phyloP scores from a whole-genome alignment of 2,888 invertebrate genomes.

The Thumatha senex region DNA sequence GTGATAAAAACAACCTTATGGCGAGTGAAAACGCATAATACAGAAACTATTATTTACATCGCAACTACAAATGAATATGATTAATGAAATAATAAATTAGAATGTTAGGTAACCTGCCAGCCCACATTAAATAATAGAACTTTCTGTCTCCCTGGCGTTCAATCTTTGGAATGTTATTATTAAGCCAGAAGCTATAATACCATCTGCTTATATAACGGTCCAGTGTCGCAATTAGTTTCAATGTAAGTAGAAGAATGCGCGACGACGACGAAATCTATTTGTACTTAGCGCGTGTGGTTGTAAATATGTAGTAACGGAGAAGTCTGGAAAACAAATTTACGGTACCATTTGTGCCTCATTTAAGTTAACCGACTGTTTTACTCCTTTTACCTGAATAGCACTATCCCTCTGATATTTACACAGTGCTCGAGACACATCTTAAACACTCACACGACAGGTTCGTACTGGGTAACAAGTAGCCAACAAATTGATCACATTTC shows the following conservation, averaged over 20 bases:
- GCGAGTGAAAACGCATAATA: not conserved
- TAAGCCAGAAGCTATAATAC: not conserved
- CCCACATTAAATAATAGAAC: not conserved
- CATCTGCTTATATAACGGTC: slow-evolving; percentile 3
- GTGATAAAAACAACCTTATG: not conserved
- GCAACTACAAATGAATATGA: not conserved
- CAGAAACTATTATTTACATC: not conserved
- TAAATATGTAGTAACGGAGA: no score
- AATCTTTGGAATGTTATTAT: not conserved
- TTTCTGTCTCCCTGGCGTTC: not conserved
- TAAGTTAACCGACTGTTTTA: no score
- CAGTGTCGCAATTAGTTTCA: not conserved
- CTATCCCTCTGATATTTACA: no score
- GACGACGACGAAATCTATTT: not conserved
- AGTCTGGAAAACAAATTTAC: no score
- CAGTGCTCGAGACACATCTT: no score
- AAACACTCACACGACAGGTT: no score
- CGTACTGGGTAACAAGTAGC: no score
- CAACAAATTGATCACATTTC: no score
- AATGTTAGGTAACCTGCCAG: not conserved
- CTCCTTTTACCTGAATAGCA: no score
- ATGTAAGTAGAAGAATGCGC: not conserved
- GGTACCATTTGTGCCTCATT: no score
- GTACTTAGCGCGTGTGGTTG: no score
- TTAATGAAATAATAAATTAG: slow-evolving; percentile 1